Evolutionary conservation across 2,797 vertebrate species (phyloP).

Genomic region (Poeciliopsis gracilis): DNA sequence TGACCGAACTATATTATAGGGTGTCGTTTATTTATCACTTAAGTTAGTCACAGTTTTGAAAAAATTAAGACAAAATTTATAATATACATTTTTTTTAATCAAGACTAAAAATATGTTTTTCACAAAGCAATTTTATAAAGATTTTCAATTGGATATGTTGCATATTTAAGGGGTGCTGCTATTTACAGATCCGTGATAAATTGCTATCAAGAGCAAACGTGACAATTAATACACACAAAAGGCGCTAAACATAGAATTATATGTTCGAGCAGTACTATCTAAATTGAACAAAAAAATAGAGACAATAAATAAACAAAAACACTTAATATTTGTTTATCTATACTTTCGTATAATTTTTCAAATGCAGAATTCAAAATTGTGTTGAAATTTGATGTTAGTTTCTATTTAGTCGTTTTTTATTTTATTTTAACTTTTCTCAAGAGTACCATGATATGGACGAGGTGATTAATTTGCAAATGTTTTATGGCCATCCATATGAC

Average conservation of each 20-base stretch:
- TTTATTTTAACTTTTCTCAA: not conserved
- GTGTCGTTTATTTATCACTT: not conserved
- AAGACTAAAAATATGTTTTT: not conserved
- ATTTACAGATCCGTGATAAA: not conserved
- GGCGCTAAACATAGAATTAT: not conserved
- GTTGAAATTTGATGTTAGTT: not conserved
- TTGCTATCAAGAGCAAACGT: not conserved
- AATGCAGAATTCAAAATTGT: not conserved
- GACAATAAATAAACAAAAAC: not conserved
- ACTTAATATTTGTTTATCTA: not conserved
- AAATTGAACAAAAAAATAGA: not conserved
- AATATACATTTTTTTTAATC: not conserved
- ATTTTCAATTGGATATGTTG: not conserved
- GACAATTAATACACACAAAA: not conserved
- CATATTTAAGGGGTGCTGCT: not conserved
- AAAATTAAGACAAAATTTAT: not conserved
- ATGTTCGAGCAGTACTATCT: not conserved
- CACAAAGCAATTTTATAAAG: not conserved
- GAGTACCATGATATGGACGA: not conserved
- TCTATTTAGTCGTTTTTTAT: not conserved
- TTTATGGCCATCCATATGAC: not conserved
- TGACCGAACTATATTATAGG: not conserved
- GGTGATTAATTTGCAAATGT: not conserved
- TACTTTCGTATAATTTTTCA: not conserved
- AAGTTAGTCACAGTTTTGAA: not conserved